phyloP scores from a whole-genome alignment of 2,113 vertebrate genomes.

The Notothenia coriiceps region DNA sequence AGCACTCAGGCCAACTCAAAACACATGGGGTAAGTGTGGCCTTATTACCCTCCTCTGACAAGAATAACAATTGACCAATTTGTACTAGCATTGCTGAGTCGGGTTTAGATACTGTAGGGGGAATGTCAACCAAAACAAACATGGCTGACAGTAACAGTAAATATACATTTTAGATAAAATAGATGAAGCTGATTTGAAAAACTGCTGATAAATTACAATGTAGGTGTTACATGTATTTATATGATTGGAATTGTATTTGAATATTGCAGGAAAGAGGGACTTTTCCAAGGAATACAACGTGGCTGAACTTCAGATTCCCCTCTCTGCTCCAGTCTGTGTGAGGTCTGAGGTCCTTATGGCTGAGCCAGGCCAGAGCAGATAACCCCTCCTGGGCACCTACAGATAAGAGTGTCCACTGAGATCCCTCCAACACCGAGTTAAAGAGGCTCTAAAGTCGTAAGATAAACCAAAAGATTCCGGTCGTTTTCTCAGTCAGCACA shows the following conservation, averaged over 20 bases:
- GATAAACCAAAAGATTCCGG: conserved; percentile 73
- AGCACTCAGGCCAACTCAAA: conserved; percentile 79
- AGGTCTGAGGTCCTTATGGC: conserved; percentile 66
- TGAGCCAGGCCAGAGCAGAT: conserved; percentile 73
- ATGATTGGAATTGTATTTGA: conserved; percentile 1
- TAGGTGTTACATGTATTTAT: background rate
- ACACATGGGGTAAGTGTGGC: conserved; percentile 81
- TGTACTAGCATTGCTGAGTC: conserved; percentile 46
- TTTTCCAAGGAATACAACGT: background rate
- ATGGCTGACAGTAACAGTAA: conserved; percentile 44
- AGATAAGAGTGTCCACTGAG: conserved; percentile 73
- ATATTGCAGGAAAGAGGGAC: background rate
- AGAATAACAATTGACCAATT: conserved; percentile 78
- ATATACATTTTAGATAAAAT: conserved; percentile 30
- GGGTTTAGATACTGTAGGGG: conserved; percentile 55
- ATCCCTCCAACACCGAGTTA: conserved; percentile 64
- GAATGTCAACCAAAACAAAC: conserved; percentile 63
- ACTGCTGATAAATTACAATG: conserved; percentile 22
- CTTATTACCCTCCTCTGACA: conserved; percentile 73
- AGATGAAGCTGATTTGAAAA: conserved; percentile 4
- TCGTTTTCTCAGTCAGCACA: conserved; percentile 35
- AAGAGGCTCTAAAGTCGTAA: conserved; percentile 62
- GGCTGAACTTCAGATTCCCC: conserved; percentile 13
- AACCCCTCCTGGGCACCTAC: conserved; percentile 53
- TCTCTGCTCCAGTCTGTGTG: conserved; percentile 60